phyloP scores from a whole-genome alignment of 2,113 vertebrate species.

The Lampris megalopsis region DNA sequence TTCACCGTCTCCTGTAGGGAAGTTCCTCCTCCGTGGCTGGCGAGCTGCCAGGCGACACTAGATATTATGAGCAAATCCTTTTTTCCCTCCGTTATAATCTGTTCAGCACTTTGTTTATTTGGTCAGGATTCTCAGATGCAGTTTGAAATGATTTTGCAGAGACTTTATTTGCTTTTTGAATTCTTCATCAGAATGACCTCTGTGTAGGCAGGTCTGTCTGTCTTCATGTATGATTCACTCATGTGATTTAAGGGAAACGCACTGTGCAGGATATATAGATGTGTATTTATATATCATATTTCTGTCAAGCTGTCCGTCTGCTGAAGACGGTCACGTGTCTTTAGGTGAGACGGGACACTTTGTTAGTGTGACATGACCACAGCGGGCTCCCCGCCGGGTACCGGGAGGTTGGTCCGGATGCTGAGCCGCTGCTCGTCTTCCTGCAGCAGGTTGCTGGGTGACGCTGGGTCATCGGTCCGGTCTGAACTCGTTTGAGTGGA shows the following conservation, averaged over 20 bases:
- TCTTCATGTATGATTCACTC: not conserved
- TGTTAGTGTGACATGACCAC: not conserved
- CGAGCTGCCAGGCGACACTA: too few relatives aligned
- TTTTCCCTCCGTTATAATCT: too few relatives aligned
- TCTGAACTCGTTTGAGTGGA: not conserved
- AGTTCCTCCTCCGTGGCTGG: too few relatives aligned
- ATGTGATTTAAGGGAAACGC: not conserved
- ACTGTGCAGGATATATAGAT: not conserved
- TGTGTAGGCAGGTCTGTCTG: constrained; percentile 19
- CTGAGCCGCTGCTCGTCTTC: too few relatives aligned
- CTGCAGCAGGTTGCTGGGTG: too few relatives aligned
- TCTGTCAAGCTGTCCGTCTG: constrained; percentile 3
- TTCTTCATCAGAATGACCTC: not conserved
- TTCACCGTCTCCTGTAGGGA: too few relatives aligned
- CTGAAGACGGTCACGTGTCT: constrained; percentile 15
- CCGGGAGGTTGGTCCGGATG: too few relatives aligned
- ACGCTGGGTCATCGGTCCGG: too few relatives aligned
- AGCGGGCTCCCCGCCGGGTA: too few relatives aligned
- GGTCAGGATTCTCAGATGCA: not conserved
- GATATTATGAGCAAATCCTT: too few relatives aligned
- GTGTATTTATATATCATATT: not conserved
- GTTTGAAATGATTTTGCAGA: constrained; percentile 32
- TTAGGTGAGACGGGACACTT: not conserved
- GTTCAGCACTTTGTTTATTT: too few relatives aligned
- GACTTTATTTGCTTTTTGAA: constrained; percentile 33